phyloP scores from a whole-genome alignment of 2,888 invertebrate species.

The Maniola hyperantus region DNA sequence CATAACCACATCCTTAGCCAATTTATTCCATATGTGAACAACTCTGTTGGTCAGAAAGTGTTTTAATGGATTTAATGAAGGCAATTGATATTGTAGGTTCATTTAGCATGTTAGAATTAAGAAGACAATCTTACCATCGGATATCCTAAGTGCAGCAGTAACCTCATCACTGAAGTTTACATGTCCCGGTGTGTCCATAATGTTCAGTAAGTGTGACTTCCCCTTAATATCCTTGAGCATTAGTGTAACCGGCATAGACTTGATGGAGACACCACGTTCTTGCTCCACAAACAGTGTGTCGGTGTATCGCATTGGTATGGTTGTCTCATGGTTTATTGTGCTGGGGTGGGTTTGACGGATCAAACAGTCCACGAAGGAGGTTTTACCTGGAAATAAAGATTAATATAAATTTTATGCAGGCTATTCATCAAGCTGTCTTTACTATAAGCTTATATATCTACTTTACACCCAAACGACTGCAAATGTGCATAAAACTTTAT shows the following conservation, averaged over 20 bases:
- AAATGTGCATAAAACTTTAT: too few relatives aligned
- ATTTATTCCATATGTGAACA: too few relatives aligned
- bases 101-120: too few relatives aligned
- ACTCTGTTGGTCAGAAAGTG: too few relatives aligned
- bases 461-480: too few relatives aligned
- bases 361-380: conserved; percentile 98
- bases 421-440: too few relatives aligned
- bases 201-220: conserved; percentile 98
- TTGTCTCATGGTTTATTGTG: conserved; percentile 87
- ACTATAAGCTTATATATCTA: too few relatives aligned
- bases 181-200: conserved; percentile 99
- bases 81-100: too few relatives aligned
- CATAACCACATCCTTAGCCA: too few relatives aligned
- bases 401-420: too few relatives aligned
- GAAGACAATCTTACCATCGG: conserved; percentile 79
- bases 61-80: too few relatives aligned
- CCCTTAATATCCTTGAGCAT: conserved; percentile 96
- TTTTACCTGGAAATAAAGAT: conserved; percentile 84
- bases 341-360: conserved; percentile 98
- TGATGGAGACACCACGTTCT: conserved; percentile 98
- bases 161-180: conserved; percentile 99
- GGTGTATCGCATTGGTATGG: conserved; percentile 93
- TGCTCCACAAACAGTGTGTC: conserved; percentile 99
- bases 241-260: conserved; percentile 97
- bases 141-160: conserved; percentile 96